Percentiles rank a stretch among this genome's conserved stretches.
Evolutionary conservation across 2,113 vertebrate genomes (phyloP).

Genomic region (Fulmarus glacialis): DNA sequence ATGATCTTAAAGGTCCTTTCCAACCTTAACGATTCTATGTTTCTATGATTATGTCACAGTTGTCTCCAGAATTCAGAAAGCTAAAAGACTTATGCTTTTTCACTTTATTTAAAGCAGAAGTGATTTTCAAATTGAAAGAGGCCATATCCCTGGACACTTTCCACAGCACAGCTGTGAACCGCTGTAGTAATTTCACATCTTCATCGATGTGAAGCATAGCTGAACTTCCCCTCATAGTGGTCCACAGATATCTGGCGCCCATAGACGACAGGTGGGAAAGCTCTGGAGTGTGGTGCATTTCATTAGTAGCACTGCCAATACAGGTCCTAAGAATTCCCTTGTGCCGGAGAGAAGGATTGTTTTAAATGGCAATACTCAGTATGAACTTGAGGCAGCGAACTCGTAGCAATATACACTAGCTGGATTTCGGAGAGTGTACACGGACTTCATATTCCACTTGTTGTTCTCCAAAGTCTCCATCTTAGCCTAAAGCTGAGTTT

Average conservation of each 20-base stretch:
- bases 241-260: not conserved
- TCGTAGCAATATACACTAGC: not conserved
- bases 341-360: not conserved
- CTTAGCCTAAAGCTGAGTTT: not conserved
- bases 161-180: not conserved
- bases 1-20: not conserved
- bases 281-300: not conserved
- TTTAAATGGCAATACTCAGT: not conserved
- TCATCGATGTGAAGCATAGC: not conserved
- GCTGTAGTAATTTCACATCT: not conserved
- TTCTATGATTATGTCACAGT: not conserved
- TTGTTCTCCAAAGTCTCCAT: not conserved
- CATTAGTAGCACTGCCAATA: not conserved
- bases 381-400: not conserved
- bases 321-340: not conserved
- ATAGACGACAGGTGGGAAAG: not conserved
- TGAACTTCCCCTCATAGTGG: not conserved
- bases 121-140: not conserved
- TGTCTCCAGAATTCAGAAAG: not conserved
- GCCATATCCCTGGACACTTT: not conserved
- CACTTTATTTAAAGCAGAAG: not conserved
- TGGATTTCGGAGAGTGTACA: not conserved
- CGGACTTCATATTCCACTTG: not conserved
- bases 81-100: not conserved
- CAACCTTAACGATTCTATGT: not conserved